These are phyloP conservation scores for Sepiola atlantica DNA, from an alignment of 2,888 invertebrate genomes.

Conservation along the genomic window DNA sequence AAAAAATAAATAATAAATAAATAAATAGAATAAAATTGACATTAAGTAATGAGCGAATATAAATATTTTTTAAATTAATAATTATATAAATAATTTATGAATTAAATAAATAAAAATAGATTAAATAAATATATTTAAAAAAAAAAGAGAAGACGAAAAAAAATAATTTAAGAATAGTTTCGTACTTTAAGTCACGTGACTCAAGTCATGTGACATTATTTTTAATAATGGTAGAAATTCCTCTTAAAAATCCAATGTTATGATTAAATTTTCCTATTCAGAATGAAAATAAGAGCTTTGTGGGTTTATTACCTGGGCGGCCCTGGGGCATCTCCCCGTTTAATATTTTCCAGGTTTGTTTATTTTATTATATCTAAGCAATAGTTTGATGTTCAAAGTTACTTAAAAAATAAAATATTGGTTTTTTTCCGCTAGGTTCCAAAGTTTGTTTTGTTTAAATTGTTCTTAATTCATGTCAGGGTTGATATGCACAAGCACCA, in stretches of 20 bases:
- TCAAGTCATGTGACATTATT: not conserved
- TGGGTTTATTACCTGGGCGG: constrained; percentile 41
- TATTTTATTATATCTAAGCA: not conserved
- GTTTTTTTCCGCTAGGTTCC: too few species aligned
- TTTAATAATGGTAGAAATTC: not conserved
- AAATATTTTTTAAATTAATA: too few species aligned
- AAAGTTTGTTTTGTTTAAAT: too few species aligned
- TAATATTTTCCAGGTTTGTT: constrained; percentile 42
- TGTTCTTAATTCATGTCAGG: too few species aligned
- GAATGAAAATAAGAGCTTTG: constrained; percentile 36
- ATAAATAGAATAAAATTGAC: not conserved
- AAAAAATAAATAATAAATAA: not conserved
- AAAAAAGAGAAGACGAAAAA: not conserved
- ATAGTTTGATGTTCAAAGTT: not conserved
- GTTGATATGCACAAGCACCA: too few species aligned
- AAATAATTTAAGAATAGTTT: not conserved
- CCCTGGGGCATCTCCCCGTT: not conserved
- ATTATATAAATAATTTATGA: too few species aligned
- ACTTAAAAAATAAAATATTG: too few species aligned
- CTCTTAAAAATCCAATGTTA: not conserved
- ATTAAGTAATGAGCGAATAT: too few species aligned
- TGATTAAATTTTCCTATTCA: not conserved
- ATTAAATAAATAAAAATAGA: too few species aligned
- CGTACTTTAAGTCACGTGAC: not conserved
- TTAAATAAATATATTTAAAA: too few species aligned